phyloP scores from a whole-genome alignment of 1,140 invertebrate genomes.

The Aphis gossypii region DNA sequence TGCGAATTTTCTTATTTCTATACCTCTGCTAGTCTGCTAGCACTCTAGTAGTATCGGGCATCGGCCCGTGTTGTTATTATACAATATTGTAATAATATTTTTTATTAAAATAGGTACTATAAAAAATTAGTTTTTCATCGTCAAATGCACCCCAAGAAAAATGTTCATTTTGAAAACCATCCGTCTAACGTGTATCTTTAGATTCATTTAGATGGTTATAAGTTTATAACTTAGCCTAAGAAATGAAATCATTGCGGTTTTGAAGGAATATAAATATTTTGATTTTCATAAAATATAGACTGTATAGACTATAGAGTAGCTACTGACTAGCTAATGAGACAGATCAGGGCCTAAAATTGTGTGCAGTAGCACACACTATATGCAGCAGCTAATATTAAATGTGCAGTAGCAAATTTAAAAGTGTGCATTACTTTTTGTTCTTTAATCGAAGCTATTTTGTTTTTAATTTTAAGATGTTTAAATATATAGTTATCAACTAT shows the following conservation, averaged over 20 bases:
- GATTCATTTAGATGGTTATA: neutral
- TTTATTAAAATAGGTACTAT: neutral
- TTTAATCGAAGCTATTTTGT: too few species aligned
- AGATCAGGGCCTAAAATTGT: neutral
- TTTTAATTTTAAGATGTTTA: too few species aligned
- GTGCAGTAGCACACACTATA: too few species aligned
- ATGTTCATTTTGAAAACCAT: neutral
- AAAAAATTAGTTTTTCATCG: neutral
- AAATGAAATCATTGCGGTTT: neutral
- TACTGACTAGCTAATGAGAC: neutral
- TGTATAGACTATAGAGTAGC: neutral
- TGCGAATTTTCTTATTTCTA: neutral
- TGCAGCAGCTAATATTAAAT: too few species aligned
- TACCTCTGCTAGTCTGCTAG: neutral
- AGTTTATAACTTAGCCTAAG: too few species aligned
- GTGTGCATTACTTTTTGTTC: too few species aligned
- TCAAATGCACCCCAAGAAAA: neutral
- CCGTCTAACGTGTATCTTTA: neutral
- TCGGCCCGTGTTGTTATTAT: neutral
- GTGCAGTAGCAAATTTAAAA: too few species aligned
- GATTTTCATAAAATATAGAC: neutral
- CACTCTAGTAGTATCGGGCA: neutral
- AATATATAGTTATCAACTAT: too few species aligned
- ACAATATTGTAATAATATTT: neutral
- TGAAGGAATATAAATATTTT: neutral